A percentile compares a stretch with the other conserved stretches of the same genome.
phyloP scores from a whole-genome alignment of 2,888 invertebrate genomes.

The Miltochrista miniata region DNA sequence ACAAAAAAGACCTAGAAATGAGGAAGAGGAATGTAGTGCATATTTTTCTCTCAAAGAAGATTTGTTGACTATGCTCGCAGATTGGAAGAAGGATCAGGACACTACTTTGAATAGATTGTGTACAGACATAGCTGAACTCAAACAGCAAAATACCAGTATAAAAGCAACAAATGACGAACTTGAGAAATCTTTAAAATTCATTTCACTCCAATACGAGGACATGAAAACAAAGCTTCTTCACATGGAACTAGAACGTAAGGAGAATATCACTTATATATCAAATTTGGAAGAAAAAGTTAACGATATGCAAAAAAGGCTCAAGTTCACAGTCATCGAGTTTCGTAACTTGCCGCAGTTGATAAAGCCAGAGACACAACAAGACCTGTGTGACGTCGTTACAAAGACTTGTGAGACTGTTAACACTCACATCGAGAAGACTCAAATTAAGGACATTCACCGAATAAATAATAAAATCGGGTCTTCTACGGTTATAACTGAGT shows the following conservation, averaged over 20 bases:
- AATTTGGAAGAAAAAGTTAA: neutral
- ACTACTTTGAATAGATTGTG: neutral
- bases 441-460: too few species aligned
- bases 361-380: neutral
- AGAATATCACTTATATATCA: too few species aligned
- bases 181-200: neutral
- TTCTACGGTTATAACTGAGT: too few species aligned
- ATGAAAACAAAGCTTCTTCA: neutral
- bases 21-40: neutral
- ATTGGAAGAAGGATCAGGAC: neutral
- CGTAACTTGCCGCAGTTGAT: neutral
- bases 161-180: neutral
- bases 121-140: neutral
- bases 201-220: neutral
- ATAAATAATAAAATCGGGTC: too few species aligned
- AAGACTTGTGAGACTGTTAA: neutral
- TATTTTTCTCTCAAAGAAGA: neutral
- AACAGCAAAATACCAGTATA: neutral
- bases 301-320: slow-evolving; percentile 5
- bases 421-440: too few species aligned
- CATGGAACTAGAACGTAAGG: too few species aligned
- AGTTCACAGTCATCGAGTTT: slow-evolving; percentile 4
- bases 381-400: neutral
- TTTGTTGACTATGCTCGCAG: too few species aligned
- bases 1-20: neutral